phyloP scores from a whole-genome alignment of 2,888 invertebrate genomes.

The Campoletis raptor region DNA sequence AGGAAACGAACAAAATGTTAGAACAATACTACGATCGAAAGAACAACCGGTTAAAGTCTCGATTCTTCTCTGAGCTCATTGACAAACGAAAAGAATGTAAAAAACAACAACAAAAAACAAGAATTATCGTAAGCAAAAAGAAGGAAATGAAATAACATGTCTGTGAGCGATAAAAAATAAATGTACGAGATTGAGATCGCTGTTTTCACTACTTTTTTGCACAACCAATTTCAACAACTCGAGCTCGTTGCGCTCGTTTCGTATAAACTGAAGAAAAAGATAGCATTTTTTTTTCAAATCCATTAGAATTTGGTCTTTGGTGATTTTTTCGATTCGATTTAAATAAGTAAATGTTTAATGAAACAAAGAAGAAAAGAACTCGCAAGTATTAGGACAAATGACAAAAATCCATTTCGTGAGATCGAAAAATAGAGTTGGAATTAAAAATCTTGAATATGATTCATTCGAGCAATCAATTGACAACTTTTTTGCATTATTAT shows the following conservation, averaged over 20 bases:
- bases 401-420: neutral
- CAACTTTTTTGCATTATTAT: neutral
- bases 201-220: constrained; percentile 61
- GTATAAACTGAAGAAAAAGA: neutral
- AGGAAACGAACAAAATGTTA: neutral
- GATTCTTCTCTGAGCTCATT: constrained; percentile 42
- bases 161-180: constrained; percentile 68
- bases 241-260: constrained; percentile 17
- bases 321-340: neutral
- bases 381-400: neutral
- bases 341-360: neutral
- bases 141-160: constrained; percentile 41
- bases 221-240: neutral
- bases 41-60: constrained; percentile 4
- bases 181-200: constrained; percentile 73
- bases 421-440: neutral
- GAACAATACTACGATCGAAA: constrained; percentile 5
- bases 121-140: constrained; percentile 46
- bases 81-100: constrained; percentile 37
- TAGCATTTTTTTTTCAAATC: neutral
- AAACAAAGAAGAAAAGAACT: neutral
- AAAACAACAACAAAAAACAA: constrained; percentile 15
- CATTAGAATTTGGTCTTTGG: neutral
- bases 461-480: neutral
- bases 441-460: neutral